Base-by-base conservation (phyloP, 1,140 invertebrate species). In the Lepidurus packardi region DNA sequence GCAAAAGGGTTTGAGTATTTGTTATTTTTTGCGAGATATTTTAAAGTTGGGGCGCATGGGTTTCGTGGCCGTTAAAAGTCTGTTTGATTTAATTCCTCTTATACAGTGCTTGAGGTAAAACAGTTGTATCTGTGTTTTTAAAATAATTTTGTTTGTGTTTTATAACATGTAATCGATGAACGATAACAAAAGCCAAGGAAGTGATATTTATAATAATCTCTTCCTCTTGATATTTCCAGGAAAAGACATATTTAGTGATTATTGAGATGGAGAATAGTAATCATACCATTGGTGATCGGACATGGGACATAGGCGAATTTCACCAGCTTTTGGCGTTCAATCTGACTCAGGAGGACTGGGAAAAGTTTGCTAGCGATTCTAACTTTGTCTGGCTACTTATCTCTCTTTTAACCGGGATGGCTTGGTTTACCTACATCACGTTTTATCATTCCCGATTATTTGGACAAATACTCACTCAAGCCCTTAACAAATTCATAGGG, bases 381-480 rank as follows among this genome's bases (percentile, higher is more conserved):
- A 93, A 92, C 83, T 94, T 95, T 85, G 89, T 90, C 82, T 91
- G 89, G 87, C 87, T 96, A 79, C 88, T 96, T 13, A 90, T 92
- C 81, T 94, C 93, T 65, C 87, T 96, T 24, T 87, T 92, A 77
- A 90, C 91, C 78, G 91, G 91, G 16, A 92, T 95, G 82, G 87
- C 89, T 42, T 98, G 96, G 96, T 90, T 96, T 44, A 91, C 96
- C 80, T 98, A 98, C 86, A 93, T 97, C 82, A 93, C 94, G 11
- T 98, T 96, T 86, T 98, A 98, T 86, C 97, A 97, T 85, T 97
- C 95, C 41, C 89, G 96, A 81, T 89, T 98, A 6, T 88, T 95
- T 79, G 97, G 95, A 44, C 93, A 93, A 82, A 90, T 98, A 82
- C 86, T 97, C 77, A 97, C 96, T 41, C 92, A 92, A 85, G 87